Conservation (phyloP, 2,113 vertebrate genomes). For the Protobothrops flavoviridis region DNA sequence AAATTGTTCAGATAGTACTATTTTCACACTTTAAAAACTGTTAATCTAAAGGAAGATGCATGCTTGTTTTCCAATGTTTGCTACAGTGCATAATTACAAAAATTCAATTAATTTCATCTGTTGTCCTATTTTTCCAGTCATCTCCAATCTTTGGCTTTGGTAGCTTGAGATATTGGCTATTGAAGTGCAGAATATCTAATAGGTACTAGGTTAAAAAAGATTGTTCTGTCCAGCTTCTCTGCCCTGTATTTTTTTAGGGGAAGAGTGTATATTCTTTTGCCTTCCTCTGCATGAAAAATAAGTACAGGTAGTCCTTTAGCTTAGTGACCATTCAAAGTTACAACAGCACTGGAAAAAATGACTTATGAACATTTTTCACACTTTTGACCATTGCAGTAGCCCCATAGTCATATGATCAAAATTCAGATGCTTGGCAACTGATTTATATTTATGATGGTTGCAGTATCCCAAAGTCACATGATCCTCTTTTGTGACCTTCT, state of each 20-base stretch:
- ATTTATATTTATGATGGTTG: no score
- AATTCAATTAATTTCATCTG: not conserved
- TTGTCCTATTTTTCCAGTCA: not conserved
- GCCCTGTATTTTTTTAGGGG: not conserved
- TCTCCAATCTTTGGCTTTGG: not conserved
- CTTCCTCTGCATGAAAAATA: no score
- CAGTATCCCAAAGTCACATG: no score
- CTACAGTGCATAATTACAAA: not conserved
- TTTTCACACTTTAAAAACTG: not conserved
- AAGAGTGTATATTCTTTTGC: not conserved
- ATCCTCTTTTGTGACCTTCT: no score
- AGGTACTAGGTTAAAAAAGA: not conserved
- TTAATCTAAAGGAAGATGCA: not conserved
- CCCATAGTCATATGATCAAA: no score
- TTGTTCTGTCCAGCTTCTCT: not conserved
- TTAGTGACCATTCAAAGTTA: no score
- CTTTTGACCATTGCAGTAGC: no score
- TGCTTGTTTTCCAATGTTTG: not conserved
- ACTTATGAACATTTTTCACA: no score
- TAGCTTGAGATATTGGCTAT: not conserved
- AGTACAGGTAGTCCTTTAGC: no score
- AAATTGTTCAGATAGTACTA: not conserved
- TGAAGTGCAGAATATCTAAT: not conserved
- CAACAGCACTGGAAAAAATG: no score
- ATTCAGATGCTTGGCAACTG: no score